These are phyloP conservation scores for Meteorus cinctellus DNA, from an alignment of 2,888 invertebrate genomes.

Conservation along the genomic window DNA sequence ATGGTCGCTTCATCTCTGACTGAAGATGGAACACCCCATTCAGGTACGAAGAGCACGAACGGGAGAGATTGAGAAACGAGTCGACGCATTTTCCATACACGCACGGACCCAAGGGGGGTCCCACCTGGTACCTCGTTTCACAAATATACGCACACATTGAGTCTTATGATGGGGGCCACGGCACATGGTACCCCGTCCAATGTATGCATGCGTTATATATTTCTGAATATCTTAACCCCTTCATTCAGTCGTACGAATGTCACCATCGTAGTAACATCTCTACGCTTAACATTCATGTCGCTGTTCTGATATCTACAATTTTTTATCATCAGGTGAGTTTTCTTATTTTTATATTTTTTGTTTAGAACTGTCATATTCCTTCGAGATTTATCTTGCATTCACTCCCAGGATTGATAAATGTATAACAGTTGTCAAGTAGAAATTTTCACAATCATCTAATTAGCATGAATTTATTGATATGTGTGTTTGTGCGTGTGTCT, in stretches of 20 bases:
- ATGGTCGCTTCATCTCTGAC: constrained; percentile 5
- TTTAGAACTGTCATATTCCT: too few species aligned
- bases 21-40: constrained; percentile 49
- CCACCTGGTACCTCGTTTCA: constrained; percentile 67
- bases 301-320: constrained; percentile 17
- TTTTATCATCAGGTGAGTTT: constrained; percentile 11
- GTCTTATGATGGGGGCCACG: constrained; percentile 27
- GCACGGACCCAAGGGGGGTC: constrained; percentile 58
- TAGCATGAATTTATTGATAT: too few species aligned
- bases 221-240: constrained; percentile 72
- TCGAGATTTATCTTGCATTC: too few species aligned
- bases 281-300: neutral
- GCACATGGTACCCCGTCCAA: constrained; percentile 64
- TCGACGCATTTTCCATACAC: constrained; percentile 59
- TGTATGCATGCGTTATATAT: constrained; percentile 68
- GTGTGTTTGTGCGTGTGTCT: too few species aligned
- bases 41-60: constrained; percentile 57
- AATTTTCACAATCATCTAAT: too few species aligned
- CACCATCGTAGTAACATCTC: constrained; percentile 70
- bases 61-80: constrained; percentile 26
- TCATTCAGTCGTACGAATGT: constrained; percentile 71
- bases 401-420: too few species aligned
- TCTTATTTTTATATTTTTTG: neutral
- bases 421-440: too few species aligned
- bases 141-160: constrained; percentile 49